Base-by-base conservation (phyloP, 2,888 invertebrate species). In the Margaritifera margaritifera region DNA sequence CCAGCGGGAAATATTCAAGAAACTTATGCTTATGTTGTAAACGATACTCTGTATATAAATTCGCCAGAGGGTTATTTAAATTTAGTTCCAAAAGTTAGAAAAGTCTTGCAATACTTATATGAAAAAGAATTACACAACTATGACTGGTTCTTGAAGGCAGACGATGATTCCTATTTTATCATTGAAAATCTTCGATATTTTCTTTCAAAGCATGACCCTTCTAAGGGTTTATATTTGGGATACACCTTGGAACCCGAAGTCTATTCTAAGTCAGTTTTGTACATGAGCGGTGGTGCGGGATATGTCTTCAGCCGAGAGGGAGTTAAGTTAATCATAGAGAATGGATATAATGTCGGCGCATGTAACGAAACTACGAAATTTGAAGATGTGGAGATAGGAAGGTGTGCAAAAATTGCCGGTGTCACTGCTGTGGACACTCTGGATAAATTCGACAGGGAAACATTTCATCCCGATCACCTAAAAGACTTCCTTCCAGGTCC, bases 71-170 rank as follows among this genome's bases (percentile, higher is more conserved):
- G 77, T 3, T 77, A 68, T 66, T 60, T 70, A 22, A 77, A 77
- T 58, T 61, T 77, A 15, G 74, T 72, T 18, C 72, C 74, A 58
- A 77, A 77, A 53, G 69, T 74, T 8, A 55, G 74, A 5, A 74
- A 77, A 62, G 62, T 77, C 53, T 24, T 77, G 20, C 68, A 77
- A 22, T 64, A 66, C 20, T 27, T 77, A 20, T 74, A 77, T 42
- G 25, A 74, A 25, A 70, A 71, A 20, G 74, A 74, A 70, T 6
- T 72, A 22, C 64, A 70, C 24, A 58, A 74, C 51, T 77, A 68
- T 71, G 77, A 69, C 50, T 77, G 77, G 77, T 77, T 77, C 62
- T 60, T 77, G n/a, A 77, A 77, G 59, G 77, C 77, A 18, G 77
- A 77, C 53, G 77, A 77, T 64, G 77, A 77, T 55, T 74, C 77